Conservation (phyloP, 92 coral and sea anemone genomes). For the Hydrozoanthus gracilis region DNA sequence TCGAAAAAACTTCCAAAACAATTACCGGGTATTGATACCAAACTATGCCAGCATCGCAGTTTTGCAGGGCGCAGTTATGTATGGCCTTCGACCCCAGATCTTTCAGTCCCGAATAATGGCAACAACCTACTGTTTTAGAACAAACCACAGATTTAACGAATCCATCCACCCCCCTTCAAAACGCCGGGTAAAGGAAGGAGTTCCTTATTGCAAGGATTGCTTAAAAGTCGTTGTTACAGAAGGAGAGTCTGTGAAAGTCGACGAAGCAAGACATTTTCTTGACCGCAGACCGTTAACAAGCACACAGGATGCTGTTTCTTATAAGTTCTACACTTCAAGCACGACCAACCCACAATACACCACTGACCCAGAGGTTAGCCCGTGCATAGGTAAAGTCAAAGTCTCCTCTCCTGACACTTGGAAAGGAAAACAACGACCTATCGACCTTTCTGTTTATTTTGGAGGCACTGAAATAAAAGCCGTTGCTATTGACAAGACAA, state of each 20-base stretch:
- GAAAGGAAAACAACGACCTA: too few species aligned
- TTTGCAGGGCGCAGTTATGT: slow-evolving; percentile 38
- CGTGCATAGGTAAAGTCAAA: too few species aligned
- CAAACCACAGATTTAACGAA: neutral
- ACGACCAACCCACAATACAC: too few species aligned
- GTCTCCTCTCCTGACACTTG: too few species aligned
- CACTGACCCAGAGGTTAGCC: too few species aligned
- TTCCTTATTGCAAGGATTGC: neutral
- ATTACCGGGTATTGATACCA: neutral
- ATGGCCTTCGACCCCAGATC: slow-evolving; percentile 7
- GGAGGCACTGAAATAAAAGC: too few species aligned
- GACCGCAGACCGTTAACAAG: neutral
- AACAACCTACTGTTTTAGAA: neutral
- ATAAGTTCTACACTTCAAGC: too few species aligned
- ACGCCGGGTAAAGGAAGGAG: neutral
- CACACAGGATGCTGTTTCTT: neutral
- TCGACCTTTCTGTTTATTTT: too few species aligned
- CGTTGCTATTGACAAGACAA: too few species aligned
- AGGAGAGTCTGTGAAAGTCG: neutral
- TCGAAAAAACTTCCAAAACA: neutral
- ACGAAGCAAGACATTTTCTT: neutral
- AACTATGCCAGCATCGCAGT: slow-evolving; percentile 35
- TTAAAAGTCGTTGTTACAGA: neutral
- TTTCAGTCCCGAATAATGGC: slow-evolving; percentile 19
- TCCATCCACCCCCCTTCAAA: neutral